A percentile compares a stretch with the other conserved stretches of the same genome.
Conservation (phyloP, 2,113 vertebrate genomes). For the Pituophis catenifer region DNA sequence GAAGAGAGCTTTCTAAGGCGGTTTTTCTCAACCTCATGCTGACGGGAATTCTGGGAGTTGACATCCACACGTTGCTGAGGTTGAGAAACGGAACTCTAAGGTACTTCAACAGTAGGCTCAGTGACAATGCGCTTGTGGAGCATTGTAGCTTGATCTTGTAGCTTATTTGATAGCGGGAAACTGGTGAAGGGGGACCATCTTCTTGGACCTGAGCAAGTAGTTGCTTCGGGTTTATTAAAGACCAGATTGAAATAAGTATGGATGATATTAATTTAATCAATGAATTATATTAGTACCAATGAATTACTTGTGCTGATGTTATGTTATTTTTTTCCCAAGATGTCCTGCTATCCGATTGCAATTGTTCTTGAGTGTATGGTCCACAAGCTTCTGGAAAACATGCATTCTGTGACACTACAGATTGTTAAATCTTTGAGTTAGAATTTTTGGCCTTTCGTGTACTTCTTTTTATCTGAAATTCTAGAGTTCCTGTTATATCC, state of each 20-base stretch:
- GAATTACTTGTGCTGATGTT: background rate
- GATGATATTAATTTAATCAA: background rate
- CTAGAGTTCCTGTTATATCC: background rate
- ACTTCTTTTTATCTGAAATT: background rate
- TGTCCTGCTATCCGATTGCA: background rate
- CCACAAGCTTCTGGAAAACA: background rate
- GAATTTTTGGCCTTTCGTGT: background rate
- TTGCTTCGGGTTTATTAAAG: background rate
- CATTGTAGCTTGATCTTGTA: background rate
- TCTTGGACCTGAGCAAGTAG: background rate
- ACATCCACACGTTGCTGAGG: background rate
- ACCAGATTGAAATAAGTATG: background rate
- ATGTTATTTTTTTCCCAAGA: background rate
- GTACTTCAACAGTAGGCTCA: background rate
- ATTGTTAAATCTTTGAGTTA: background rate
- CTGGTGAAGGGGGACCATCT: background rate
- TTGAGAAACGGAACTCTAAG: background rate
- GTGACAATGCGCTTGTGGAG: background rate
- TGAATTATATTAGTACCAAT: background rate
- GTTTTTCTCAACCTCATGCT: background rate
- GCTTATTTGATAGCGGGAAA: background rate
- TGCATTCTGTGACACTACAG: background rate
- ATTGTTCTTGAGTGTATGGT: background rate
- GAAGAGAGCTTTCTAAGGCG: background rate
- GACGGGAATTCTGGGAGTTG: background rate